phyloP scores from a whole-genome alignment of 2,797 vertebrate species.

The Anomalospiza imberbis region DNA sequence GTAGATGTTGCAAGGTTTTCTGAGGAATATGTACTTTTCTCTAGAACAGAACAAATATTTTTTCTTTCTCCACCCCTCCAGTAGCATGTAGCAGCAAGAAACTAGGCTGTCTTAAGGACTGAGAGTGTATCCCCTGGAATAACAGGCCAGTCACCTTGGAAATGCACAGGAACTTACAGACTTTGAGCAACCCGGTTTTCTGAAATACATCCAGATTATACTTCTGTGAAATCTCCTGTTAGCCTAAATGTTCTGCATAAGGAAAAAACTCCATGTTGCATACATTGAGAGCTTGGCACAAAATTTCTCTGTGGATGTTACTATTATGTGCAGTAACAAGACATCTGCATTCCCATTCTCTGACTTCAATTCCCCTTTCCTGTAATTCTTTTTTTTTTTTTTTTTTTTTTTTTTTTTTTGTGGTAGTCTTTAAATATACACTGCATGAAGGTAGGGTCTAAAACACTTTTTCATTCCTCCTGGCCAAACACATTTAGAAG shows the following conservation, averaged over 20 bases:
- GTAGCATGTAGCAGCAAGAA: background rate
- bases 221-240: background rate
- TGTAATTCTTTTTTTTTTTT: rapidly evolving
- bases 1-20: background rate
- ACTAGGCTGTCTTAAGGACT: background rate
- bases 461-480: background rate
- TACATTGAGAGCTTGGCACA: background rate
- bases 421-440: background rate
- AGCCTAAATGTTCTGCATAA: background rate
- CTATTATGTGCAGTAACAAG: background rate
- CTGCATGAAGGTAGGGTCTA: background rate
- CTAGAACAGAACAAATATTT: background rate
- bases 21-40: background rate
- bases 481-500: background rate
- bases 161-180: background rate
- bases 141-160: background rate
- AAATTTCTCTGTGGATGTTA: background rate
- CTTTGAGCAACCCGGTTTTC: background rate
- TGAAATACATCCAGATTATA: background rate
- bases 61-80: rapidly evolving
- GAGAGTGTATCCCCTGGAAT: background rate
- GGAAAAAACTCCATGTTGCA: background rate
- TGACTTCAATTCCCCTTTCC: background rate
- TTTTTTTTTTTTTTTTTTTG: no score
- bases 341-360: background rate